Base-by-base conservation (phyloP, 2,888 invertebrate genomes). In the Acanthopleura granulata region DNA sequence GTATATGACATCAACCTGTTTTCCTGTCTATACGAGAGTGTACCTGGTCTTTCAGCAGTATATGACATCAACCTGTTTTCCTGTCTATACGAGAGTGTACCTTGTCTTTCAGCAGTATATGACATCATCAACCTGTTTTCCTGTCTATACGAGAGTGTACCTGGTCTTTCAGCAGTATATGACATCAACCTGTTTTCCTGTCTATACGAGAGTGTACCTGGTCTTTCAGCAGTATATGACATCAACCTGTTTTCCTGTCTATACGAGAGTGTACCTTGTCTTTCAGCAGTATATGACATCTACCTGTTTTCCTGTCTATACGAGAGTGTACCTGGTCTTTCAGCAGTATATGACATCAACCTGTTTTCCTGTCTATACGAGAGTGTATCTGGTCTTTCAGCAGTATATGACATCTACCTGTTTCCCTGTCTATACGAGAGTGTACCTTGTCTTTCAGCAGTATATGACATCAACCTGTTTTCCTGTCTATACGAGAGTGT, bases 181-280 rank as follows among this genome's bases (percentile, higher is more conserved):
- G n/a, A 75, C 85, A 90, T 87, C 72, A 87, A 84, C n/a, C 91
- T 91, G 50, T 86, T 85, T 77, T 88, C 88, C 90, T 97, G 95
- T 40, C 40, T 40, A 3, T 40, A 9, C 9, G 40, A 3, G 3
- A 6, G 40, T 40, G 40, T 40, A 40, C 40, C 40, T 40, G 40
- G 40, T 40, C 40, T 40, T 40, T 40, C 4, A 6, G 40, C 40
- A n/a, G n/a, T 9, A 40, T 40, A 9, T 40, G 40, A 40, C 9
- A 9, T 40, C 40, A 6, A 40, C 40, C 40, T 61, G n/a, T n/a
- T n/a, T n/a, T n/a, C n/a, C n/a, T n/a, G 61, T 22, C 61, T 61
- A n/a, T 40, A 40, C 66, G 49, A 22, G 69, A 40, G 40, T 27
- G 50, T 80, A 88, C 89, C 86, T 89, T 88, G 30, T 88, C 88